Evolutionary conservation across 2,797 vertebrate species (phyloP).

Genomic region (Alectoris magna): DNA sequence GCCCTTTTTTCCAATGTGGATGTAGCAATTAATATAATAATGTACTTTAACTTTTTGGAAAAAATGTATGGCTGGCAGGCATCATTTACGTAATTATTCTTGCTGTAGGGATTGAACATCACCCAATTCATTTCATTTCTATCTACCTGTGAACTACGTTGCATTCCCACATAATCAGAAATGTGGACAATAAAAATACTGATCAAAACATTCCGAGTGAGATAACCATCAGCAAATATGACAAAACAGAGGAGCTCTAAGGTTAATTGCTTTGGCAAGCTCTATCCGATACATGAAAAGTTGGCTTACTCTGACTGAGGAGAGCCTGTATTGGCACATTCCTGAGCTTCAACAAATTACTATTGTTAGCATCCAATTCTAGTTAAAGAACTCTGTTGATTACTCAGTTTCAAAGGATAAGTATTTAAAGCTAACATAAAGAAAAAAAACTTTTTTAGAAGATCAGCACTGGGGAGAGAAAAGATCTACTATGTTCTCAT

Average conservation of each 20-base stretch:
- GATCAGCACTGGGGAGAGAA: background rate
- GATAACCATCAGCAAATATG: background rate
- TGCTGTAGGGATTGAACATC: background rate
- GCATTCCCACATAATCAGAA: background rate
- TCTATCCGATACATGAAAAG: background rate
- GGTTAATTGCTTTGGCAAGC: background rate
- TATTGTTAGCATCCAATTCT: background rate
- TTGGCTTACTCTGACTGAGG: background rate
- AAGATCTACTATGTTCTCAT: background rate
- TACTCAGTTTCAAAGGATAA: background rate
- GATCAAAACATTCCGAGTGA: background rate
- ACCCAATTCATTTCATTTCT: background rate
- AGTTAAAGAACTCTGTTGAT: background rate
- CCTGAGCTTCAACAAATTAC: background rate
- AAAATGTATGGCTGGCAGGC: background rate
- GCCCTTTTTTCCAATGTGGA: background rate
- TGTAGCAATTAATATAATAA: background rate
- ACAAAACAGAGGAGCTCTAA: background rate
- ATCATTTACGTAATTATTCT: background rate
- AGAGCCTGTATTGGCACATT: background rate
- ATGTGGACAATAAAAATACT: background rate
- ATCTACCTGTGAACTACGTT: background rate
- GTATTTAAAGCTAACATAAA: slow-evolving; percentile 25
- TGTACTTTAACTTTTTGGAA: background rate
- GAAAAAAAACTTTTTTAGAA: background rate